A percentile compares a stretch with the other conserved stretches of the same genome.
phyloP scores from a whole-genome alignment of 1,140 invertebrate species.

The Scaptomyza hsui region DNA sequence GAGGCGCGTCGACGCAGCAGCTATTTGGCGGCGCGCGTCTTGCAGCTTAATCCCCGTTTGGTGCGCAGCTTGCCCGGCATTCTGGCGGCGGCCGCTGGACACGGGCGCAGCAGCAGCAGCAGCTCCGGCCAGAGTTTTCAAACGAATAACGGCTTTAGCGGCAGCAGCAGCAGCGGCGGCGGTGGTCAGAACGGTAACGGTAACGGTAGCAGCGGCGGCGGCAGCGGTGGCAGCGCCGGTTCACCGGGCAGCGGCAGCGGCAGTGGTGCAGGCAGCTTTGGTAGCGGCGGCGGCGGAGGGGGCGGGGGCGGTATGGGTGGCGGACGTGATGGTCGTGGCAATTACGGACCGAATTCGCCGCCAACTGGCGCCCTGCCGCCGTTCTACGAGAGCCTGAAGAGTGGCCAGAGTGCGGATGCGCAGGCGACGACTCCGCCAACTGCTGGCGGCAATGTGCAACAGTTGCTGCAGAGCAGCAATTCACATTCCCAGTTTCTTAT shows the following conservation, averaged over 20 bases:
- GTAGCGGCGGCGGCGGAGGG: conserved; percentile 86
- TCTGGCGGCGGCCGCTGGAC: conserved; percentile 89
- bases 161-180: conserved; percentile 77
- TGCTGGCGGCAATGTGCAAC: conserved; percentile 60
- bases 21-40: conserved; percentile 71
- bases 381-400: conserved; percentile 93
- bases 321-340: conserved; percentile 90
- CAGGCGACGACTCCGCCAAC: conserved; percentile 72
- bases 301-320: conserved; percentile 89
- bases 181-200: conserved; percentile 37
- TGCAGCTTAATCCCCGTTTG: conserved; percentile 84
- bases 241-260: conserved; percentile 82
- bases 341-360: conserved; percentile 92
- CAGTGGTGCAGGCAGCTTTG: conserved; percentile 84
- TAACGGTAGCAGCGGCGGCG: conserved; percentile 39
- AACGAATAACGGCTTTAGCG: conserved; percentile 71
- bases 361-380: conserved; percentile 92
- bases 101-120: conserved; percentile 87
- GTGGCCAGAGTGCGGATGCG: conserved; percentile 86
- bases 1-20: conserved; percentile 73
- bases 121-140: conserved; percentile 83
- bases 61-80: conserved; percentile 84
- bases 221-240: conserved; percentile 85
- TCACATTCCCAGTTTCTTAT: conserved; percentile 91
- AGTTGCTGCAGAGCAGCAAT: conserved; percentile 77